These are phyloP conservation scores for Falco biarmicus DNA, from an alignment of 2,797 vertebrate genomes.

Conservation along the genomic window DNA sequence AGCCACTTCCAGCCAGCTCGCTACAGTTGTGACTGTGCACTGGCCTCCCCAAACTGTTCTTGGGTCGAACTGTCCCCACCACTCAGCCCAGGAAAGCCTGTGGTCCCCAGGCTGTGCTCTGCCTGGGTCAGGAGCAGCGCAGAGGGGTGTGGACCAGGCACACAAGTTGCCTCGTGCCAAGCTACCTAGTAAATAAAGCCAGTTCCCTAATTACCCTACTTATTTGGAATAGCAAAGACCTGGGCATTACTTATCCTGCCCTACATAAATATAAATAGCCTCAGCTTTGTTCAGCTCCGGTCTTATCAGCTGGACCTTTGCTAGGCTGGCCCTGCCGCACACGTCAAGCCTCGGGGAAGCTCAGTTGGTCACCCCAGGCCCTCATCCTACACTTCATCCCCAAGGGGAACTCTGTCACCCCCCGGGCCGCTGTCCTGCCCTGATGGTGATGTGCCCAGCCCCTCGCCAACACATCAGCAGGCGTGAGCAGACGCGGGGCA, in stretches of 20 bases:
- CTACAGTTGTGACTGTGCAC: rapidly evolving
- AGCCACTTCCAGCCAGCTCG: rapidly evolving
- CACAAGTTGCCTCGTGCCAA: not conserved
- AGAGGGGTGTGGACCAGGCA: not conserved
- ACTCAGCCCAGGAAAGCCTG: rapidly evolving
- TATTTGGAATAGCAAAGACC: not conserved
- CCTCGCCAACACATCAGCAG: not conserved
- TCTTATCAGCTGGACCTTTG: not conserved
- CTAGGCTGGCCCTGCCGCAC: not conserved
- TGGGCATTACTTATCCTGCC: not conserved
- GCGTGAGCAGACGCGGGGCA: not conserved
- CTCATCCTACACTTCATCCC: not conserved
- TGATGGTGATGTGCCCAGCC: not conserved
- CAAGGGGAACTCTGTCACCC: not conserved
- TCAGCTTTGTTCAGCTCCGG: not conserved
- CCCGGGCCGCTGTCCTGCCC: not conserved
- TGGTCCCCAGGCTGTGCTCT: rapidly evolving
- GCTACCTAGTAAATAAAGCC: slow-evolving; percentile 4
- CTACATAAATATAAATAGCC: slow-evolving; percentile 37
- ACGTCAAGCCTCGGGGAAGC: rapidly evolving
- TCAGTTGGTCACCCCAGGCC: not conserved
- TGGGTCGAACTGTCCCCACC: rapidly evolving
- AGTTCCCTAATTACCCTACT: slow-evolving; percentile 22
- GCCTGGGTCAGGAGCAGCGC: rapidly evolving
- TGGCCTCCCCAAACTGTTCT: not conserved